Evolutionary conservation across 1,140 invertebrate species (phyloP), one percentile per base, ranked within the genome.

Genomic region (Heliconius hermathena): DNA sequence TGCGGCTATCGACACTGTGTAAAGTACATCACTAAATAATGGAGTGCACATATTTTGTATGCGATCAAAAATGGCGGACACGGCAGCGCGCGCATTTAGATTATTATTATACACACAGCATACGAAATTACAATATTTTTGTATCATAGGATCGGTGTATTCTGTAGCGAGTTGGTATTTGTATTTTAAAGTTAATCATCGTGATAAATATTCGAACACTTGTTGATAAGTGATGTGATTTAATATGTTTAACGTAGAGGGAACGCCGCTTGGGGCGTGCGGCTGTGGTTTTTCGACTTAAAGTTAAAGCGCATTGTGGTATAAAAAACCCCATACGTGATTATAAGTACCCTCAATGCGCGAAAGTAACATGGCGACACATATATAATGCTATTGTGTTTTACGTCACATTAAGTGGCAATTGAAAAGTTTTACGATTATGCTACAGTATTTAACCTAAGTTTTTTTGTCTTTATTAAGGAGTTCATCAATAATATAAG

Each of bases 91-190:
- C 89, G 90, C 85, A 75, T 77, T 87, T 89, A 88, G 85, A 87
- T 85, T 89, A 90, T 88, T 86, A 87, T 85, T 90, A 90, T 90
- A 90, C 87, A 91, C 92, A 90, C 89, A 84, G 88, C 89, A 91
- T 91, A 91, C 88, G 88, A 88, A 90, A 91, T 86, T 90, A 89
- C 86, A 88, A 91, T 93, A 94, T 94, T 94, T 94, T 94, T 94
- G 89, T 94, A 94, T 91, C 80, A 89, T 91, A 92, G 92, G 90
- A 87, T 94, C 85, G 85, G 88, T 94, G 91, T 94, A 92, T 83
- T 91, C 89, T 84, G 91, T 94, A 94, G 92, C 78, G 82, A 87
- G 88, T 91, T 92, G 90, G 88, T 94, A 90, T 87, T 88, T 91
- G 88, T 92, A 92, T 88, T 89, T 91, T 88, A 88, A 89, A 87